Evolutionary conservation across 2,113 vertebrate species (phyloP).

Genomic region (Lampris megalopsis): DNA sequence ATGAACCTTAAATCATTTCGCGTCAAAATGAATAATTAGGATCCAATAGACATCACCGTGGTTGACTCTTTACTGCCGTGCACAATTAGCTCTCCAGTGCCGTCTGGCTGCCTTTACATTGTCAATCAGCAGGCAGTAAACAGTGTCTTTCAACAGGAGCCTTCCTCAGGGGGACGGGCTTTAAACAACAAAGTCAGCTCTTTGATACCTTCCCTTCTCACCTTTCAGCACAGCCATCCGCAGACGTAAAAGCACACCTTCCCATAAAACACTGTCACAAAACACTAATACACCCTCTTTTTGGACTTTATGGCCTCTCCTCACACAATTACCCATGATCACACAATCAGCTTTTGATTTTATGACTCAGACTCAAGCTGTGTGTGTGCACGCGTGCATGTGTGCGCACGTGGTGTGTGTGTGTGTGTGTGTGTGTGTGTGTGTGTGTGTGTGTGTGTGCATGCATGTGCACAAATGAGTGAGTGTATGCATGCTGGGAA

Average conservation of each 20-base stretch:
- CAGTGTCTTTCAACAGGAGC: conserved; percentile 68
- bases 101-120: conserved; percentile 67
- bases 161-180: conserved; percentile 67
- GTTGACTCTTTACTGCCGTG: conserved; percentile 64
- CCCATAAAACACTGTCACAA: conserved; percentile 77
- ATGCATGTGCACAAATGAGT: background rate
- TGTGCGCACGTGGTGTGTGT: conserved; percentile 10
- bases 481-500: background rate
- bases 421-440: conserved; percentile 24
- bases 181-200: conserved; percentile 80
- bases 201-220: conserved; percentile 76
- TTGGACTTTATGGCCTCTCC: conserved; percentile 67
- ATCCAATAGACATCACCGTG: conserved; percentile 46
- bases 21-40: conserved; percentile 66
- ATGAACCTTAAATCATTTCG: conserved; percentile 52
- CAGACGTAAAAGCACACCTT: conserved; percentile 67
- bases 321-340: conserved; percentile 79
- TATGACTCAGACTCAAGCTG: conserved; percentile 52
- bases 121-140: conserved; percentile 77
- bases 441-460: background rate
- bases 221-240: conserved; percentile 71
- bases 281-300: conserved; percentile 76
- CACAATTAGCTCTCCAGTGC: conserved; percentile 69
- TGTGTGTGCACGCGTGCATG: background rate
- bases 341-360: conserved; percentile 79